Evolutionary conservation across 1,140 invertebrate genomes (phyloP), one percentile per base, ranked within the genome.

Genomic region (Trichonephila inaurata): DNA sequence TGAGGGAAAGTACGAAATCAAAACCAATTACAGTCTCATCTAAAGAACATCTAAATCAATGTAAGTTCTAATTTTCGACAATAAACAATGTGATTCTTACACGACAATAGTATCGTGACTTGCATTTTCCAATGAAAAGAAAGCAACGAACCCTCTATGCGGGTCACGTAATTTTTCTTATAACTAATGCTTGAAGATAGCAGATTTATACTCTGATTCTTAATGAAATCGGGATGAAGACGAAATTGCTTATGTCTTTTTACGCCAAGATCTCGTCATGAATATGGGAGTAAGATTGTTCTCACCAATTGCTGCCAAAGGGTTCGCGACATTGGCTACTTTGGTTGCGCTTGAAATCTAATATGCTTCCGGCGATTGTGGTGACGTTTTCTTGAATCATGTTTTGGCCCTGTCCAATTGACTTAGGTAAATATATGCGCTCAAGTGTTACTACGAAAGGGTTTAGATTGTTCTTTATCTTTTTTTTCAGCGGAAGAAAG

Each of bases 331-430:
- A 33, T 77, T 77, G 21, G 28, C 83, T 58, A 61, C 58, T n/a
- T 18, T 21, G 58, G 51, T 58, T 33, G 66, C 33, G 66, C 18
- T 44, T 66, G 64, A 89, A 89, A 89, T 89, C 21, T 62, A 58
- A 89, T 89, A 89, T 51, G 64, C 72, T 91, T 93, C 69, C 66
- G 85, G 69, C 66, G 69, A 93, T 87, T 91, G 92, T 87, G 60
- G 19, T 19, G 83, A 51, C 51, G 86, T 21, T 88, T 88, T 61
- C 33, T 64, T 88, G 61, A 21, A n/a, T 16, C 8, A 33, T 2
- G 19, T 4, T 51, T 88, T 62, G 60, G 21, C 33, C 18, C 61
- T 51, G 8, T 69, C 66, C 21, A 24, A n/a, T 77, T 19, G 72
- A 28, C 33, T 28, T 16, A 77, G 14, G 12, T 77, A 40, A 33